Evolutionary conservation across 2,113 vertebrate species (phyloP).

Genomic region (Ameiurus melas): DNA sequence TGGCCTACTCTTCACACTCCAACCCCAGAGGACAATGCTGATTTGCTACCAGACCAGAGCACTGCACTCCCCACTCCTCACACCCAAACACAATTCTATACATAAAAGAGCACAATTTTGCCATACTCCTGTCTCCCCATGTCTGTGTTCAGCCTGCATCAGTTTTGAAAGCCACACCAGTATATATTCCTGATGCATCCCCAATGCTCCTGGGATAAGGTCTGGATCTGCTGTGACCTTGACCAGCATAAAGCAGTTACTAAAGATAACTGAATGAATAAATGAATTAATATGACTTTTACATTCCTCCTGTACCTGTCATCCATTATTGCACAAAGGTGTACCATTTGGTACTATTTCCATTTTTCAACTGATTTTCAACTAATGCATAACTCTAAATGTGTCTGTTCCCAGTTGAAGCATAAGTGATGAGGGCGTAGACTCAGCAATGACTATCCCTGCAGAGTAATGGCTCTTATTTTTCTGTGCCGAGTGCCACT

Average conservation of each 20-base stretch:
- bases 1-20: too few relatives aligned
- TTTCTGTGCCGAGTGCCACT: constrained; percentile 24
- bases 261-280: not conserved
- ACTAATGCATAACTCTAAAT: not conserved
- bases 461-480: constrained; percentile 33
- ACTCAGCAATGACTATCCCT: constrained; percentile 18
- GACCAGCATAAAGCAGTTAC: not conserved
- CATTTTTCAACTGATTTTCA: not conserved
- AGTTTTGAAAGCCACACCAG: too few relatives aligned
- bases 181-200: not conserved
- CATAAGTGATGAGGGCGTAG: not conserved
- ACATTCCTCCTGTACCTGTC: not conserved
- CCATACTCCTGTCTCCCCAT: too few relatives aligned
- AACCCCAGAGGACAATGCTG: too few relatives aligned
- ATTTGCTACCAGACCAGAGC: too few relatives aligned
- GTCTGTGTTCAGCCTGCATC: too few relatives aligned
- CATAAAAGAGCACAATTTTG: too few relatives aligned
- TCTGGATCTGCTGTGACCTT: not conserved
- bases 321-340: not conserved
- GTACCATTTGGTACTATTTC: not conserved
- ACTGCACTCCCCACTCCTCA: too few relatives aligned
- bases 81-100: too few relatives aligned
- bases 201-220: not conserved
- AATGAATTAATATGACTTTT: not conserved
- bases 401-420: not conserved